Evolutionary conservation across 2,888 invertebrate species (phyloP), one percentile per base, ranked within the genome.

Genomic region (Ischnus inquisitorius): DNA sequence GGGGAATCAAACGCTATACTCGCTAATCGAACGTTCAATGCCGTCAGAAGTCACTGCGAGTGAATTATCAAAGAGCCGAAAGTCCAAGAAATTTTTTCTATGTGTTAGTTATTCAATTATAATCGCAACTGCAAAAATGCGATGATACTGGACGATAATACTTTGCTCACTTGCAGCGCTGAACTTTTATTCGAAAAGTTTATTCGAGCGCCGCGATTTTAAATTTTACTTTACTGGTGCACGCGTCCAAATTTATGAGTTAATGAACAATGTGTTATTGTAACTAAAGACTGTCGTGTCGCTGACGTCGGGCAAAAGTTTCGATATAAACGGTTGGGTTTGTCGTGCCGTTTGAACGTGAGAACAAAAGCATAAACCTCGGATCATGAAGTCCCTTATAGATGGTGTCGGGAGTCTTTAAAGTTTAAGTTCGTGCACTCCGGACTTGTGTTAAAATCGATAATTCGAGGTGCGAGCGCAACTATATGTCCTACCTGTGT

Each of bases 401-500:
- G 34, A 8, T 34, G 8, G 68, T 80, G 60, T 60, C 25, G 5
- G 5, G 5, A 64, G 62, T 69, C 75, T 69, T 75, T 76, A 81
- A 76, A 81, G 81, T 76, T 75, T 68, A 79, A 69, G 51, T 46
- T 51, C 48, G 80, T 64, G 19, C 28, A 46, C 10, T 28, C 54
- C 64, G 54, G 74, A 41, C 41, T 62, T 34, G 34, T 25, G 75
- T 62, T 75, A 41, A 75, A 81, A 76, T 81, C 81, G 81, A 76
- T 69, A 64, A 25, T 54, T 64, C 41, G 64, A 51, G 69, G 41
- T 75, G 62, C 46, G 43, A 22, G 57, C 34, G 14, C 16, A n/a
- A 22, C 16, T 60, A 43, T 54, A 54, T 65, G 41, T 72, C 43
- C 28, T 25, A 65, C 54, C 46, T n/a, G 16, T 41, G 12, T 71